Evolutionary conservation across 2,113 vertebrate genomes (phyloP).

Genomic region (Poeciliopsis occidentalis): DNA sequence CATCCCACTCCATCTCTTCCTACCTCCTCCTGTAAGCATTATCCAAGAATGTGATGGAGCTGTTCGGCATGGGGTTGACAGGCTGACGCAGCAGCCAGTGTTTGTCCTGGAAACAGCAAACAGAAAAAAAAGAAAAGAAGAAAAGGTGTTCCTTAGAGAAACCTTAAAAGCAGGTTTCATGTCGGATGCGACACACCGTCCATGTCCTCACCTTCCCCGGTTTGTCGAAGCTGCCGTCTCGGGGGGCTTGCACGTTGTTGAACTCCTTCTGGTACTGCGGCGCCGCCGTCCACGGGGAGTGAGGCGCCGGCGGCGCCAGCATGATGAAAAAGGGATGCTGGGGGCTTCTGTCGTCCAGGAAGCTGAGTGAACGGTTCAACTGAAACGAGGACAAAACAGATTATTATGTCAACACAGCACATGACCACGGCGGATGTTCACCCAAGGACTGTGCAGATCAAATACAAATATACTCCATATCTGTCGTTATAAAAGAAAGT

Average conservation of each 20-base stretch:
- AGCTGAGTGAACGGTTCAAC: constrained; percentile 77
- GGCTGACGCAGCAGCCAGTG: constrained; percentile 85
- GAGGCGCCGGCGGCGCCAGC: constrained; percentile 80
- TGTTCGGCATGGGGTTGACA: constrained; percentile 76
- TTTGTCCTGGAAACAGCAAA: constrained; percentile 72
- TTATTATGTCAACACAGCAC: not conserved
- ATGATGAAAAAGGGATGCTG: constrained; percentile 81
- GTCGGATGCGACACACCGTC: fast-evolving
- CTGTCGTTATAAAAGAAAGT: no score
- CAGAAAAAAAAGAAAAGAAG: no score
- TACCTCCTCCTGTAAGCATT: constrained; percentile 78
- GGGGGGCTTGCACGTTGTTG: constrained; percentile 73
- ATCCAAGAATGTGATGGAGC: constrained; percentile 76
- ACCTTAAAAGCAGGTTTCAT: not conserved
- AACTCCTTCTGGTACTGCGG: constrained; percentile 78
- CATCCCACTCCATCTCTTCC: not conserved
- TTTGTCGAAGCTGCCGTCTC: constrained; percentile 82
- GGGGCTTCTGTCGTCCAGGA: constrained; percentile 73
- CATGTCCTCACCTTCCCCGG: constrained; percentile 65
- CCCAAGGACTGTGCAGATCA: no score
- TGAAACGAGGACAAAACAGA: constrained; percentile 21
- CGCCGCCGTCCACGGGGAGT: constrained; percentile 81
- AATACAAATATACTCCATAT: no score
- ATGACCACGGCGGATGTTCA: no score
- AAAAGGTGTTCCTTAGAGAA: not conserved